These are phyloP conservation scores for Bradypodion pumilum DNA, from an alignment of 2,797 vertebrate genomes.

Conservation along the genomic window DNA sequence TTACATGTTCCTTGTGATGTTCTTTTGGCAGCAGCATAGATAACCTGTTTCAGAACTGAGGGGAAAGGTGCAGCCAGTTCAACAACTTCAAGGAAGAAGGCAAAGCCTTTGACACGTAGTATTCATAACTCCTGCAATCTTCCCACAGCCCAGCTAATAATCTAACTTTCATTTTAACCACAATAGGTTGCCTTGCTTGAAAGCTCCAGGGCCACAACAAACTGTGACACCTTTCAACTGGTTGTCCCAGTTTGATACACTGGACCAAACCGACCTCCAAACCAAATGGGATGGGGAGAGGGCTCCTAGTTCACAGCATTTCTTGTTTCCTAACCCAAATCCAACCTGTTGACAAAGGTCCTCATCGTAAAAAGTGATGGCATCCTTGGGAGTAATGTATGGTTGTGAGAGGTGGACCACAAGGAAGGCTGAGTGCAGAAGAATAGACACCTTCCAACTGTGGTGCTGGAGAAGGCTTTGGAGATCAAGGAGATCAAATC, in stretches of 20 bases:
- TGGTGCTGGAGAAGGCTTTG: too few relatives aligned
- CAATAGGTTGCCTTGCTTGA: too few relatives aligned
- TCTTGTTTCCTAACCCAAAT: too few relatives aligned
- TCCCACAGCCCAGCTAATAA: neutral
- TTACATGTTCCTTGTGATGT: slow-evolving; percentile 63
- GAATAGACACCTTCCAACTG: too few relatives aligned
- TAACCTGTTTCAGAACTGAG: slow-evolving; percentile 50
- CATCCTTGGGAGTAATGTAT: too few relatives aligned
- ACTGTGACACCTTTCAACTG: neutral
- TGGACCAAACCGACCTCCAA: neutral
- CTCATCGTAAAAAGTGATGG: too few relatives aligned
- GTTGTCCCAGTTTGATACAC: neutral
- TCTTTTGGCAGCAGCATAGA: slow-evolving; percentile 45
- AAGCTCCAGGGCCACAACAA: too few relatives aligned
- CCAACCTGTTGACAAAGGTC: neutral
- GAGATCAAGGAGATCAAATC: too few relatives aligned
- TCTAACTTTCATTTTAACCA: neutral
- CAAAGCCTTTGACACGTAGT: slow-evolving; percentile 34
- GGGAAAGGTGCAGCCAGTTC: slow-evolving; percentile 50
- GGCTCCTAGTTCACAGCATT: neutral
- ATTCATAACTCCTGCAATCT: slow-evolving; percentile 29
- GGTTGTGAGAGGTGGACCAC: too few relatives aligned
- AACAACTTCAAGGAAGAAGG: slow-evolving; percentile 20
- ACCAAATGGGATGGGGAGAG: too few relatives aligned
- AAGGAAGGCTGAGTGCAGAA: too few relatives aligned